phyloP scores from a whole-genome alignment of 2,113 vertebrate species.

The Otis tarda region DNA sequence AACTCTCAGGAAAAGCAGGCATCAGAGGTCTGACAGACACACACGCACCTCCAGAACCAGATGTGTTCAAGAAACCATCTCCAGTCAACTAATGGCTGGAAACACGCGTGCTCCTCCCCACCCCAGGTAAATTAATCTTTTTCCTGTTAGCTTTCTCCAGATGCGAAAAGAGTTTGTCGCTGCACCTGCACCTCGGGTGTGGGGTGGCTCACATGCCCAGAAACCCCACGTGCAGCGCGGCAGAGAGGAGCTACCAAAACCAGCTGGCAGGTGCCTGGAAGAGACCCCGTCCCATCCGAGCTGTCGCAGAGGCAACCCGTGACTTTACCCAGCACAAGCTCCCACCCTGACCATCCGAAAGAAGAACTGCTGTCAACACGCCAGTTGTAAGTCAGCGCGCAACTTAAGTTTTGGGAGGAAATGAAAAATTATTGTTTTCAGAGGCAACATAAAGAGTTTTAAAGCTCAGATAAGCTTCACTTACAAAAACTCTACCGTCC shows the following conservation, averaged over 20 bases:
- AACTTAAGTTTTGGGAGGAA: not conserved
- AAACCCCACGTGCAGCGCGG: not conserved
- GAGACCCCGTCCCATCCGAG: not conserved
- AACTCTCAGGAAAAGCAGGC: not conserved
- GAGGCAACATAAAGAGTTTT: not conserved
- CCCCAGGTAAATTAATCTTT: not conserved
- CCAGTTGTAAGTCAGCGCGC: not conserved
- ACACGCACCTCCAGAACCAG: not conserved
- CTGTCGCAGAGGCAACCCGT: not conserved
- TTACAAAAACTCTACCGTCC: not conserved
- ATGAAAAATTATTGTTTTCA: not conserved
- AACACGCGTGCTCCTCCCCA: accelerated
- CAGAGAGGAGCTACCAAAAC: not conserved
- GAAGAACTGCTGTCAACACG: not conserved
- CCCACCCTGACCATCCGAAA: not conserved
- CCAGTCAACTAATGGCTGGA: not conserved
- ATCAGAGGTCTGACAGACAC: not conserved
- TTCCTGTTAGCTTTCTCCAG: not conserved
- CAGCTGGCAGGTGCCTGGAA: not conserved
- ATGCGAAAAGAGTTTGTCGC: not conserved
- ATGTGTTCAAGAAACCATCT: not conserved
- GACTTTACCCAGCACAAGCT: not conserved
- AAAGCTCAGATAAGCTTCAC: not conserved
- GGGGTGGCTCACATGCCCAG: not conserved
- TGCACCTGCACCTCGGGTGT: too few species aligned